Base-by-base conservation (phyloP, 2,113 vertebrate genomes). In the Entelurus aequoreus region DNA sequence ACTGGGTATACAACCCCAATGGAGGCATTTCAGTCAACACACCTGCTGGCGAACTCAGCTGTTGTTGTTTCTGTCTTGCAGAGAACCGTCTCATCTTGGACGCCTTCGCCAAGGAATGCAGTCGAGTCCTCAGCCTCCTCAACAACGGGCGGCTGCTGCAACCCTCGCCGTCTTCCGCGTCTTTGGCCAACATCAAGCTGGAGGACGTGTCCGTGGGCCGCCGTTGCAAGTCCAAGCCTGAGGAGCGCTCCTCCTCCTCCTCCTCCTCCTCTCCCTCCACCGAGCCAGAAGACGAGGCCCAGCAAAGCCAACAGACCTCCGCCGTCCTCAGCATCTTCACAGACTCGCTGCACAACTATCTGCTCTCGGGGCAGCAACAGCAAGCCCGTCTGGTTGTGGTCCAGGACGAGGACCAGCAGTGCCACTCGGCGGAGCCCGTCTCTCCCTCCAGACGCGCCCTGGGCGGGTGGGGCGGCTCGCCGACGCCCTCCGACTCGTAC, bases 21-120 rank as follows among this genome's bases (percentile, higher is more conserved):
- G 28, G 28, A 28, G 28, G 28, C 28, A 46, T 46, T 46, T 12
- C 10, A 11, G 4, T 46, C 4, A 46, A 46, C 42, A 46, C 42
- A 4, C 11, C 42, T 12, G 42, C 42, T 11, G 42, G 10, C 12
- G 3, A 46, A 46, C 42, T 46, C 4, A 12, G 42, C 42, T 46
- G 11, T 46, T 12, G 28, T 62, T 11, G 5, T 14, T 15, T 57
- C 10, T 60, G 11, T 90, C 83, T 40, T 86, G 38, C 86, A 98
- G 96, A 98, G 86, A 95, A 94, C 76, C 94, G 95, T 13, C 92
- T 99, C 88, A 97, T 99, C 80, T 82, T 98, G 86, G 96, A 99
- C 79, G 96, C 95, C 80, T 99, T 99, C 79, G 97, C 97, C 58
- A 96, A 99, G 74, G 95, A 99, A 49, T 99, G 96, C 84, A 99